A percentile compares a stretch with the other conserved stretches of the same genome.
Conservation (phyloP, 2,888 invertebrate species). For the Ophion slaviceki region DNA sequence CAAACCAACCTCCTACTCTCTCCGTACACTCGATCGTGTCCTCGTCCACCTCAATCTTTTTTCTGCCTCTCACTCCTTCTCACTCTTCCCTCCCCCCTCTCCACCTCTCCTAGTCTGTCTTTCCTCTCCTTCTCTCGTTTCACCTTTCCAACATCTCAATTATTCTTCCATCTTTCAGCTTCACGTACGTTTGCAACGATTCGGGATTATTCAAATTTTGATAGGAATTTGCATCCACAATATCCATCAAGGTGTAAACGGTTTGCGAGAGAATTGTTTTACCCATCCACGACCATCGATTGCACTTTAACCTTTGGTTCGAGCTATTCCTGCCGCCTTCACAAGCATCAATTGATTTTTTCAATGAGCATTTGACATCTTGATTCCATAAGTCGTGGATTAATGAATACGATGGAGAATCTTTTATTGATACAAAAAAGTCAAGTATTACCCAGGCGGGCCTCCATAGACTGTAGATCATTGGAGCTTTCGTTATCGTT, state of each 20-base stretch:
- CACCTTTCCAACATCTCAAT: slow-evolving; percentile 65
- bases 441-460: slow-evolving; percentile 19
- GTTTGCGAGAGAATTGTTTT: background rate
- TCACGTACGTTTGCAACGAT: slow-evolving; percentile 17
- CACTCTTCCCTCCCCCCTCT: background rate
- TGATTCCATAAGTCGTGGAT: background rate
- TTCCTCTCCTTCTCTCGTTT: slow-evolving; percentile 44
- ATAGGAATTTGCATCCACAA: slow-evolving; percentile 6
- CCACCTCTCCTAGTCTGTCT: background rate
- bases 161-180: slow-evolving; percentile 47
- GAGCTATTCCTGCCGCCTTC: background rate
- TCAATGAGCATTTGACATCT: background rate
- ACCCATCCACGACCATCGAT: background rate
- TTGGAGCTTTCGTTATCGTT: slow-evolving; percentile 12
- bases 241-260: background rate
- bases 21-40: slow-evolving; percentile 34
- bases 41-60: slow-evolving; percentile 22
- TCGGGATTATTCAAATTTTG: slow-evolving; percentile 42
- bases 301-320: background rate
- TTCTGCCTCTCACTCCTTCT: slow-evolving; percentile 2
- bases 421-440: slow-evolving; percentile 25
- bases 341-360: slow-evolving; percentile 3
- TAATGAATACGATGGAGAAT: background rate
- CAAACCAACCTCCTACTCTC: slow-evolving; percentile 49
- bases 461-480: background rate